Conservation (phyloP, 2,888 invertebrate genomes). For the Drosophila nr. perissopoda region DNA sequence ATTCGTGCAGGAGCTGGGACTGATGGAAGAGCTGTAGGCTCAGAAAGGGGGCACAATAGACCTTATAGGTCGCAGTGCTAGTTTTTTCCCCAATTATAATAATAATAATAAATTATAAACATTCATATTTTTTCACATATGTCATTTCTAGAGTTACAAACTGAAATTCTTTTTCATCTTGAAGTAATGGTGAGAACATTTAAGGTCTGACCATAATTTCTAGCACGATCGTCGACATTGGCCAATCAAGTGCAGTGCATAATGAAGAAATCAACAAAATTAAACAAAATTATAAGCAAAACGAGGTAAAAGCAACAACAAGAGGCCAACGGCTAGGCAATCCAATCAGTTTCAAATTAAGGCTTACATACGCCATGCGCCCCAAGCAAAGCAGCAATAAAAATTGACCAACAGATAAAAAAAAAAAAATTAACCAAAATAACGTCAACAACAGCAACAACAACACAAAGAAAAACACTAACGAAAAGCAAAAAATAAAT, state of each 20-base stretch:
- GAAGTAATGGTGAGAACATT: background rate
- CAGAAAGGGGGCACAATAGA: accelerated
- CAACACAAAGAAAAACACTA: conserved; percentile 1
- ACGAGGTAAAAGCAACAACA: conserved; percentile 44
- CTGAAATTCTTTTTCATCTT: background rate
- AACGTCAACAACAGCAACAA: background rate
- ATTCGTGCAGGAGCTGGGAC: too few species aligned
- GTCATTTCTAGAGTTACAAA: background rate
- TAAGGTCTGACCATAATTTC: background rate
- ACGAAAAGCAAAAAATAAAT: conserved; percentile 41
- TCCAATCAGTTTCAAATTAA: conserved; percentile 79
- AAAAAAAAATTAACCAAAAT: conserved; percentile 10
- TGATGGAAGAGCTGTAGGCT: too few species aligned
- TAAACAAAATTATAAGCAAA: conserved; percentile 36
- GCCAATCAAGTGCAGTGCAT: conserved; percentile 59
- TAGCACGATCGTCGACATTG: conserved; percentile 8
- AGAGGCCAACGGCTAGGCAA: conserved; percentile 56
- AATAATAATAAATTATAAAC: too few species aligned
- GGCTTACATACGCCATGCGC: conserved; percentile 75
- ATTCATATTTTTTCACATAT: background rate
- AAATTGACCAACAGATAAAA: conserved; percentile 70
- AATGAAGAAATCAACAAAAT: conserved; percentile 39
- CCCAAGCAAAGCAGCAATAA: conserved; percentile 37
- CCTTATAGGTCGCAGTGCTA: too few species aligned
- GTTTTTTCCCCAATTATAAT: too few species aligned